Percentiles rank a stretch among this genome's conserved stretches.
Evolutionary conservation across 2,113 vertebrate genomes (phyloP).

Genomic region (Seriola dumerili): DNA sequence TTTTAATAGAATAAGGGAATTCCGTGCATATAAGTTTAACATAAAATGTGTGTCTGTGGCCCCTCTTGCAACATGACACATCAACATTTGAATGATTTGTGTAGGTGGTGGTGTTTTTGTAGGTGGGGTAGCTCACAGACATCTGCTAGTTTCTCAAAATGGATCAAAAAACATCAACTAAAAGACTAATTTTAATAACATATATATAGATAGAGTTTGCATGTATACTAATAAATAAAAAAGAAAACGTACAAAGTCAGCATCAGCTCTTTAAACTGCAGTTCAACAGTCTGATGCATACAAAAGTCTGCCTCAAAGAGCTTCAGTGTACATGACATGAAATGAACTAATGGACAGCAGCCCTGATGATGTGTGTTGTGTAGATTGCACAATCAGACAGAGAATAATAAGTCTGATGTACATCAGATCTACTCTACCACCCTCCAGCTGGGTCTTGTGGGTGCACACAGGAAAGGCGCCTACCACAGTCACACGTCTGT

Average conservation of each 20-base stretch:
- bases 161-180: too few species aligned
- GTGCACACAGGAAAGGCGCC: conserved; percentile 72
- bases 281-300: too few species aligned
- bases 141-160: too few species aligned
- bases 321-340: conserved; percentile 6
- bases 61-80: not conserved
- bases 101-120: not conserved
- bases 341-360: not conserved
- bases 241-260: too few species aligned
- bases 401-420: conserved; percentile 35
- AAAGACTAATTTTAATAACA: too few species aligned
- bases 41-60: too few species aligned
- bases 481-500: conserved; percentile 62
- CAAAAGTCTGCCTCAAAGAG: not conserved
- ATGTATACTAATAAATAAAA: too few species aligned
- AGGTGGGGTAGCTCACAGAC: too few species aligned
- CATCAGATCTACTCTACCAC: conserved; percentile 32
- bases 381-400: conserved; percentile 15
- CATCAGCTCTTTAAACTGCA: too few species aligned
- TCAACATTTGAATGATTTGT: not conserved
- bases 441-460: conserved; percentile 41
- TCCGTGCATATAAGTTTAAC: not conserved
- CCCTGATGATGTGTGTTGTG: not conserved
- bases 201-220: too few species aligned
- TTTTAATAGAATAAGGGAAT: not conserved